Conservation (phyloP, 2,888 invertebrate genomes). For the Microlaimidae sp. region DNA sequence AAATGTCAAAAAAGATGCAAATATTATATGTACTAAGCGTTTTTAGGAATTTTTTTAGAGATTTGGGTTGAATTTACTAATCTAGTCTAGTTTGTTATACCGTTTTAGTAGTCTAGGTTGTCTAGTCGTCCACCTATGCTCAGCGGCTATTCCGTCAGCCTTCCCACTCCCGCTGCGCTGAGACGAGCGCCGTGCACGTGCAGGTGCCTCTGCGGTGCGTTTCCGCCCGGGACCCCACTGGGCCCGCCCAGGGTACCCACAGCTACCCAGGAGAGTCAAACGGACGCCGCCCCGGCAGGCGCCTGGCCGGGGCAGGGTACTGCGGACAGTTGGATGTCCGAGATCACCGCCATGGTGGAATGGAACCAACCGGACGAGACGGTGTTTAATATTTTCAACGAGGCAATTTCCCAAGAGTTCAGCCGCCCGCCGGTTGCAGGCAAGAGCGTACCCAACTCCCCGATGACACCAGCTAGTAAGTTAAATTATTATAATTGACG, state of each 20-base stretch:
- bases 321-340: background rate
- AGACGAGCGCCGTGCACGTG: too few species aligned
- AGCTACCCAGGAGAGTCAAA: too few species aligned
- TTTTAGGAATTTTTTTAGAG: too few species aligned
- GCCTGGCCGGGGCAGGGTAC: background rate
- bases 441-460: background rate
- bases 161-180: too few species aligned
- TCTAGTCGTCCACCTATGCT: too few species aligned
- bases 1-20: too few species aligned
- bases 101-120: too few species aligned
- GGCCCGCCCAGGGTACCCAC: background rate
- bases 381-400: background rate
- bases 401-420: background rate
- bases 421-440: background rate
- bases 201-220: background rate
- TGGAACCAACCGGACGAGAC: background rate
- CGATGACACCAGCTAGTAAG: background rate
- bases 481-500: too few species aligned
- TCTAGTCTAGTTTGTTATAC: too few species aligned
- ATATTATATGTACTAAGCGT: too few species aligned
- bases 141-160: too few species aligned
- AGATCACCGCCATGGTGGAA: background rate
- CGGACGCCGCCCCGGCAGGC: background rate
- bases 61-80: too few species aligned
- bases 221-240: background rate